Percentiles rank a stretch among this genome's conserved stretches.
These are phyloP conservation scores for Astyanax mexicanus DNA, from an alignment of 2,797 vertebrate genomes.

Conservation along the genomic window DNA sequence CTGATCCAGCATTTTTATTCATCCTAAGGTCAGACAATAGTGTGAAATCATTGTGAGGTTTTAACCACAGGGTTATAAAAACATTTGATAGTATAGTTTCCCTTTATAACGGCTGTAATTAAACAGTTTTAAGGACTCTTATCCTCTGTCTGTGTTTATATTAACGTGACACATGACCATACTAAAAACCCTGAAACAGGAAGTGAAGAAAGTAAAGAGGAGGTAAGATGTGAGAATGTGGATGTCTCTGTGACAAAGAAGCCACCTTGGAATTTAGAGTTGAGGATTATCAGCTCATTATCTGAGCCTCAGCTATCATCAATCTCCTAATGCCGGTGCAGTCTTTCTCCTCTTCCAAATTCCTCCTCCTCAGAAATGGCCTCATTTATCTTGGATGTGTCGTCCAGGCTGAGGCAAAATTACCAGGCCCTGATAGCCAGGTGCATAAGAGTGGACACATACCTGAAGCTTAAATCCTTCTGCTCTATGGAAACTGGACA, in stretches of 20 bases:
- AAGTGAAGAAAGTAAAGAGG: background rate
- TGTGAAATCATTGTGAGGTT: too few species aligned
- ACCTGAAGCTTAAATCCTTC: background rate
- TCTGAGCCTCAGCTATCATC: slow-evolving; percentile 41
- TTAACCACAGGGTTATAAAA: too few species aligned
- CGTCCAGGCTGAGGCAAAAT: slow-evolving; percentile 6
- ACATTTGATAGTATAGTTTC: too few species aligned
- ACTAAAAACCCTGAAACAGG: background rate
- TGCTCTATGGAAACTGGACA: background rate
- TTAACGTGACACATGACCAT: background rate
- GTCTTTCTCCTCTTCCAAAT: slow-evolving; percentile 41
- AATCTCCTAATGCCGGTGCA: slow-evolving; percentile 43
- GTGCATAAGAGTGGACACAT: background rate
- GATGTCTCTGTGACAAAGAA: slow-evolving; percentile 41
- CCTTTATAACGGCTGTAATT: slow-evolving; percentile 8
- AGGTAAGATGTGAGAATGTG: slow-evolving; percentile 12
- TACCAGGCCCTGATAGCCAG: slow-evolving; percentile 26
- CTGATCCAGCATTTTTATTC: too few species aligned
- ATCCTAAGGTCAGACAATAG: too few species aligned
- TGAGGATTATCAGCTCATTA: slow-evolving; percentile 47
- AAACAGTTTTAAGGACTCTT: background rate
- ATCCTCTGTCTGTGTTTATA: slow-evolving; percentile 8
- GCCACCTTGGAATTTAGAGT: slow-evolving; percentile 38
- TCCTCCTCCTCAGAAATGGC: slow-evolving; percentile 38
- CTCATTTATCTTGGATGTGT: slow-evolving; percentile 46